These are phyloP conservation scores for Abscondita cerata DNA, from an alignment of 2,888 invertebrate species.

Conservation along the genomic window DNA sequence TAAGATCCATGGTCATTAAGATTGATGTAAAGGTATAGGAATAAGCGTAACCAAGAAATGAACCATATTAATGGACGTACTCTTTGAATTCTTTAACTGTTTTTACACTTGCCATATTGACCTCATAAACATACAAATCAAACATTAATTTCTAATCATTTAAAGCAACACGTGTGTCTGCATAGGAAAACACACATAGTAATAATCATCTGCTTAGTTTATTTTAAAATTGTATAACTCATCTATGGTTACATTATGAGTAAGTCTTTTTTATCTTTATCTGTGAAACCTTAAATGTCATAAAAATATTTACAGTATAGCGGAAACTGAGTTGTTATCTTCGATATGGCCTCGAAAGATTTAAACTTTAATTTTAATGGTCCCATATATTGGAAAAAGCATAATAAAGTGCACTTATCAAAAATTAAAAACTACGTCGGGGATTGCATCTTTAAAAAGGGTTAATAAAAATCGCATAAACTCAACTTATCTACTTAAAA, in stretches of 20 bases:
- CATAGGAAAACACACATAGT: constrained; percentile 2
- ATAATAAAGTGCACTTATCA: constrained; percentile 46
- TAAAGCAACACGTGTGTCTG: background rate
- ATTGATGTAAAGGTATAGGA: no score
- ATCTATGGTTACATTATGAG: constrained; percentile 25
- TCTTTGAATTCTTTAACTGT: no score
- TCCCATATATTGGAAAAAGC: constrained; percentile 38
- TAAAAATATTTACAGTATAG: constrained; percentile 45
- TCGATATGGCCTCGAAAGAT: constrained; percentile 42
- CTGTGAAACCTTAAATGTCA: constrained; percentile 37
- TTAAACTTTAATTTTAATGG: constrained; percentile 48
- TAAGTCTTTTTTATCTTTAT: constrained; percentile 30
- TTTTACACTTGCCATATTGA: no score
- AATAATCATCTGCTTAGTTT: constrained; percentile 18
- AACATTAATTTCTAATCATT: no score
- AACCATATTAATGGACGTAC: no score
- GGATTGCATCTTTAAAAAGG: constrained; percentile 41
- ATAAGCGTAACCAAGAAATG: no score
- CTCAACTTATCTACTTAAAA: constrained; percentile 40
- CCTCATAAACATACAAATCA: no score
- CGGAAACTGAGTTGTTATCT: constrained; percentile 38
- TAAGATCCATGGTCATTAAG: no score
- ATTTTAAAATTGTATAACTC: constrained; percentile 30
- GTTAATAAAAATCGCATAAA: constrained; percentile 49
- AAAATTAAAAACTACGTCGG: constrained; percentile 42